phyloP scores from a whole-genome alignment of 2,113 vertebrate genomes.

The Numenius arquata region DNA sequence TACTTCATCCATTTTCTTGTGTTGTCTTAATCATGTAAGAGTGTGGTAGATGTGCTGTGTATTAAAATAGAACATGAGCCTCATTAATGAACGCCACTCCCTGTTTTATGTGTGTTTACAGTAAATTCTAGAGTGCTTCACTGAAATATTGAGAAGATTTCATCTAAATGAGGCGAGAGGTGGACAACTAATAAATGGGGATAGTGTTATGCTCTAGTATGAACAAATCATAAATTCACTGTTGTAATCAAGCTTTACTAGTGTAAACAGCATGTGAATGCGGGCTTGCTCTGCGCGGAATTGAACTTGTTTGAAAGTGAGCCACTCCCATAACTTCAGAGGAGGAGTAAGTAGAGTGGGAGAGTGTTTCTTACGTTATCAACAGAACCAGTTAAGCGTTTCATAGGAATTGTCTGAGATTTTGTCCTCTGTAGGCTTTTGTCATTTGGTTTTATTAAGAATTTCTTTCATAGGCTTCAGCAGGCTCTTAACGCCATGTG shows the following conservation, averaged over 20 bases:
- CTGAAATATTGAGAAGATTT: not conserved
- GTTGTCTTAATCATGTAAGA: conserved; percentile 24
- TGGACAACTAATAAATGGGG: not conserved
- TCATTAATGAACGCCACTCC: conserved; percentile 27
- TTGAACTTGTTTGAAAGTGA: not conserved
- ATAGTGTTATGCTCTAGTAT: not conserved
- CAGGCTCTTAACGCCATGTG: conserved; percentile 13
- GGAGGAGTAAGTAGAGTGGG: not conserved
- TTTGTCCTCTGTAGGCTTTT: not conserved
- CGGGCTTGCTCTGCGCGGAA: not conserved
- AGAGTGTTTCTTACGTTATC: not conserved
- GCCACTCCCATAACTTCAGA: not conserved
- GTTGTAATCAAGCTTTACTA: not conserved
- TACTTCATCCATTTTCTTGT: conserved; percentile 35
- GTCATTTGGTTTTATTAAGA: not conserved
- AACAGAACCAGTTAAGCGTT: not conserved
- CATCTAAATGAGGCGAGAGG: not conserved
- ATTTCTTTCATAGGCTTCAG: conserved; percentile 23
- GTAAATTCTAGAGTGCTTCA: conserved; percentile 24
- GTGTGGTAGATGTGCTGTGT: not conserved
- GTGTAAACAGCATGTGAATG: not conserved
- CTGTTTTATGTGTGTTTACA: conserved; percentile 43
- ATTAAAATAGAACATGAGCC: conserved; percentile 18
- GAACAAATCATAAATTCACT: not conserved
- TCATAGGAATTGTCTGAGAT: not conserved